A percentile compares a stretch with the other conserved stretches of the same genome.
Conservation (phyloP, 2,797 vertebrate genomes). For the Gadopsis marmoratus region DNA sequence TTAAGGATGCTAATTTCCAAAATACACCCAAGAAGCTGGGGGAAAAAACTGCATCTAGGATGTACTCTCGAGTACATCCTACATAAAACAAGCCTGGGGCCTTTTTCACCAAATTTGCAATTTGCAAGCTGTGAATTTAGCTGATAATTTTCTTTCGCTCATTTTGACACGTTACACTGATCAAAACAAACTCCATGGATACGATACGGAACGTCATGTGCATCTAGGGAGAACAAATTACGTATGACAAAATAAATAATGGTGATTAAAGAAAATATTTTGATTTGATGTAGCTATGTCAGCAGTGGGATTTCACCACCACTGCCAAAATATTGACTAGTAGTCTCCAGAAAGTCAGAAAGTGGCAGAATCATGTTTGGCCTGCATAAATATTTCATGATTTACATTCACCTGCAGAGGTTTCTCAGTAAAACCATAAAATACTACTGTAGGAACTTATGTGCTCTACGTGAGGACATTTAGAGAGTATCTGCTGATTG, state of each 20-base stretch:
- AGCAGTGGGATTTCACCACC: background rate
- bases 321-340: background rate
- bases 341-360: background rate
- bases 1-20: no score
- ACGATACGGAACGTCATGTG: background rate
- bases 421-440: slow-evolving; percentile 9
- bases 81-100: background rate
- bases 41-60: background rate
- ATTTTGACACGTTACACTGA: background rate
- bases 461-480: slow-evolving; percentile 6
- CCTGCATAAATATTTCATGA: slow-evolving; percentile 5
- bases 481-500: slow-evolving; percentile 1
- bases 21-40: background rate
- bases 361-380: background rate
- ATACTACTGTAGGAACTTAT: background rate
- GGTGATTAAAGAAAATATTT: background rate
- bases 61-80: background rate
- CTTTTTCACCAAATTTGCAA: background rate
- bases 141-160: background rate
- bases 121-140: background rate
- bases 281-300: background rate
- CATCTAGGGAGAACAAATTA: background rate
- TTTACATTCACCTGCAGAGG: slow-evolving; percentile 2
- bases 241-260: no score
- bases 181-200: background rate